phyloP scores from a whole-genome alignment of 2,797 vertebrate genomes.

The Cacajao melanocephalus region DNA sequence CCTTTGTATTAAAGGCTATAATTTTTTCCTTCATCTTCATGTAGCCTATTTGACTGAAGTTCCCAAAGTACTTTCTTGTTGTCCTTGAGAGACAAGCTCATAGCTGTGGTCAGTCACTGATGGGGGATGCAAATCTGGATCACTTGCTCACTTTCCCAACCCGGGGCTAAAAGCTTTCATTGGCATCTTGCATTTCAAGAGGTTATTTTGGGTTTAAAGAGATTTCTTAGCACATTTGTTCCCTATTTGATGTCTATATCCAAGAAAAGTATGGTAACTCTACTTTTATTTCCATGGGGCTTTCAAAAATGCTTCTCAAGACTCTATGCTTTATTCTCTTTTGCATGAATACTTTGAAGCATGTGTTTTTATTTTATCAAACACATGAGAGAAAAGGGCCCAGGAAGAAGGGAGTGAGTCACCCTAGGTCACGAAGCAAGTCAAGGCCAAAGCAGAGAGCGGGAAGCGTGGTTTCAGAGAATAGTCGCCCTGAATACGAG shows the following conservation, averaged over 20 bases:
- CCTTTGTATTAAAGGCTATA: neutral
- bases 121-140: neutral
- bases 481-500: neutral
- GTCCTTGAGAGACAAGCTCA: neutral
- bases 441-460: neutral
- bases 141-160: neutral
- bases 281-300: neutral
- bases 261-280: neutral
- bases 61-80: neutral
- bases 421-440: constrained; percentile 61
- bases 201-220: neutral
- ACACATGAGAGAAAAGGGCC: neutral
- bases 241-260: neutral
- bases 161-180: neutral
- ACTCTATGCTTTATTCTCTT: neutral
- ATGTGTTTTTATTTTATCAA: neutral
- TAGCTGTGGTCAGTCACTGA: fast-evolving
- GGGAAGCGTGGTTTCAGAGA: neutral
- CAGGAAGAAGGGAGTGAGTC: neutral
- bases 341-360: neutral
- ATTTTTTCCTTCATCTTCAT: neutral
- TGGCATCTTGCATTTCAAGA: neutral
- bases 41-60: neutral
- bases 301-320: neutral
- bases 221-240: neutral